Conservation (phyloP, 1,140 invertebrate genomes). For the Caenorhabditis latens region DNA sequence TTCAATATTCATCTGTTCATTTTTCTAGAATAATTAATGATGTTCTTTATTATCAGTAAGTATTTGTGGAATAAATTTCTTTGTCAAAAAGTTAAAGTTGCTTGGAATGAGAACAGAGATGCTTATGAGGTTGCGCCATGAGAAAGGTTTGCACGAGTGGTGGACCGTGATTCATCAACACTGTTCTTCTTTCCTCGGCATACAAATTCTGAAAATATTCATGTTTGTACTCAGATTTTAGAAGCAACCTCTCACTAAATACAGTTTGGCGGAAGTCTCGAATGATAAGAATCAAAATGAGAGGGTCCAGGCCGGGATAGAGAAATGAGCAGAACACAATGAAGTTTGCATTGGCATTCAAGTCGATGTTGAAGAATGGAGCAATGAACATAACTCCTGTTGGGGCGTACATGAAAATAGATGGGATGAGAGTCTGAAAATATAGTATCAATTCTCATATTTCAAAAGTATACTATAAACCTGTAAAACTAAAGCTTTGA, state of each 20-base stretch:
- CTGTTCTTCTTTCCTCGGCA: conserved; percentile 5
- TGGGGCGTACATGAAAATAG: background rate
- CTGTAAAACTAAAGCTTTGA: background rate
- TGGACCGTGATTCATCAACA: conserved; percentile 13
- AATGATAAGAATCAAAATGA: background rate
- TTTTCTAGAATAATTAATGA: background rate
- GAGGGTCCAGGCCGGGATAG: background rate
- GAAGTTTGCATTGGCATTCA: conserved; percentile 11
- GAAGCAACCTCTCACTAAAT: background rate
- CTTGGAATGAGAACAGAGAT: background rate
- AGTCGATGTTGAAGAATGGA: background rate
- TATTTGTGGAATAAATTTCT: background rate
- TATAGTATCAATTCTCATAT: background rate
- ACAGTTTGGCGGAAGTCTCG: background rate
- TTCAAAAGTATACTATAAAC: background rate
- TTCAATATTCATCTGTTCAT: background rate
- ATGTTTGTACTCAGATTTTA: background rate
- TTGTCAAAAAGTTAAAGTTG: no score
- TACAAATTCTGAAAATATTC: background rate
- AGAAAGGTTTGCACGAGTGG: background rate
- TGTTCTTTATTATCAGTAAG: background rate
- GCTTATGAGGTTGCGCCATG: background rate
- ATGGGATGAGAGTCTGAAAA: background rate
- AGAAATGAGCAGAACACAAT: conserved; percentile 11
- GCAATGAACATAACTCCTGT: conserved; percentile 16